Evolutionary conservation across 2,113 vertebrate genomes (phyloP), one percentile per base, ranked within the genome.

Genomic region (Paradoxurus hermaphroditus): DNA sequence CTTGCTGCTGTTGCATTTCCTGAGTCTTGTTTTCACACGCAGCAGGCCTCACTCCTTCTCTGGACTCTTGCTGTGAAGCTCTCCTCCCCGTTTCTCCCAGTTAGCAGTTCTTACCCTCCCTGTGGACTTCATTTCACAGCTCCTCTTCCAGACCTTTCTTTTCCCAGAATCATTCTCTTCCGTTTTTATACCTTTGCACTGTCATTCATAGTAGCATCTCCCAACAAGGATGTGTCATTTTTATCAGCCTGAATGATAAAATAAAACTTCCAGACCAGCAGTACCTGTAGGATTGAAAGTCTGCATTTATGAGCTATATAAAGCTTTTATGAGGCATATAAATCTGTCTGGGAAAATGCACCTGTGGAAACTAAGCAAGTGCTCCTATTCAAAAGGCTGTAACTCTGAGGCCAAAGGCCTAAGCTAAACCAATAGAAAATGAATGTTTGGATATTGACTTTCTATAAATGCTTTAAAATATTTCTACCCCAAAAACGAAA

Each of bases 281-380:
- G 3, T 92, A 67, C 77, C 78, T 75, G 14, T 77, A 95, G 79
- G 41, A 56, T 41, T 88, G 41, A 73, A 91, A 90, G 88, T 91
- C 82, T 97, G 72, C 77, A 7, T 97, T 95, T 97, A 96, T 97
- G 86, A 96, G 90, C 9, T 2, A 11, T 4, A 16, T 3, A 87
- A 81, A 96, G 53, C 49, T 97, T 97, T 97, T 95, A 95, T 14
- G 31, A 97, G 56, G 27, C 68, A n/a, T 67, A 79, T 95, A 75
- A 98, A 94, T 89, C 92, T 78, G 86, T n/a, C 1, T 34, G 77
- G 86, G 56, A 34, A 44, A 4, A 81, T 19, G 67, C 46, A 49
- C 51, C 77, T 96, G 59, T 92, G 92, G 44, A 86, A 97, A 79
- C 91, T 62, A 78, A 97, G 84, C 31, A 90, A 86, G 44, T 7